Evolutionary conservation across 2,797 vertebrate genomes (phyloP).

Genomic region (Poecilia wingei): DNA sequence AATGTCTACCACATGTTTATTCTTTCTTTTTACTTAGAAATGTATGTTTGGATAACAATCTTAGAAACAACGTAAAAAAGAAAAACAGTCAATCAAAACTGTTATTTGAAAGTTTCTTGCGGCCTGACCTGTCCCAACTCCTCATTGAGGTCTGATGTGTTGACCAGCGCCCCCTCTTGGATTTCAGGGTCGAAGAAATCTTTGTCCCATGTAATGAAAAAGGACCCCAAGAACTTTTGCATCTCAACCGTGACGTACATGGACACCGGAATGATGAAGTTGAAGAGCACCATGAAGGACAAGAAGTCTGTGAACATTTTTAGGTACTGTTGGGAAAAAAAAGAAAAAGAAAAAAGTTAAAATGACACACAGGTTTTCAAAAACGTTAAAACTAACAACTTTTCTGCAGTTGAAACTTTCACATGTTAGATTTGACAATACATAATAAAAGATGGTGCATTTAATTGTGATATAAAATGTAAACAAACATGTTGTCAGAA

Average conservation of each 20-base stretch:
- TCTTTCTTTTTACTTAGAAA: neutral
- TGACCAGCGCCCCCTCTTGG: conserved; percentile 93
- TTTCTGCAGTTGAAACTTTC: neutral
- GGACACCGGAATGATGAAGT: conserved; percentile 98
- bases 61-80: neutral
- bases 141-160: conserved; percentile 98
- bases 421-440: neutral
- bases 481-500: neutral
- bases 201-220: conserved; percentile 97
- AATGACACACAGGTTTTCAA: neutral
- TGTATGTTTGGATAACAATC: neutral
- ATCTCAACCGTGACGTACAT: conserved; percentile 99
- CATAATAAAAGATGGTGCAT: neutral
- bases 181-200: conserved; percentile 95
- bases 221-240: conserved; percentile 98
- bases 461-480: neutral
- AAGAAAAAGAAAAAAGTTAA: neutral
- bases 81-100: neutral
- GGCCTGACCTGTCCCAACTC: conserved; percentile 94
- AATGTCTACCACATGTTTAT: neutral
- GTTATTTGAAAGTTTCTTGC: neutral
- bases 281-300: conserved; percentile 99
- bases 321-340: conserved; percentile 82
- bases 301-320: conserved; percentile 98
- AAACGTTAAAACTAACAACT: neutral